Percentiles rank a stretch among this genome's conserved stretches.
Evolutionary conservation across 2,888 invertebrate genomes (phyloP).

Genomic region (Invenusta paracnida): DNA sequence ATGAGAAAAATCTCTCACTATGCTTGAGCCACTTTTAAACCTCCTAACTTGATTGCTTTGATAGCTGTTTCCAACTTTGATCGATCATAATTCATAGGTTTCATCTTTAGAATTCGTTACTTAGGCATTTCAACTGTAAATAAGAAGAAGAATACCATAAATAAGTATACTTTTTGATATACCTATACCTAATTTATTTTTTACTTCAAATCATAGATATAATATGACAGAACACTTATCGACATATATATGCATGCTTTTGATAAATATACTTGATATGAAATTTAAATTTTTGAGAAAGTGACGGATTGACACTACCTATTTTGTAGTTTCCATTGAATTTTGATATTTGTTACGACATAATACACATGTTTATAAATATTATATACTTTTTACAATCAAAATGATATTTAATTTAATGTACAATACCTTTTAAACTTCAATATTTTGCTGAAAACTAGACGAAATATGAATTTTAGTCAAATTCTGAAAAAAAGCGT

Average conservation of each 20-base stretch:
- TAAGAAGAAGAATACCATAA: neutral
- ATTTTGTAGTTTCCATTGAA: neutral
- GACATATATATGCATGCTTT: no score
- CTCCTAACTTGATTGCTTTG: neutral
- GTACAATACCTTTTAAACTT: neutral
- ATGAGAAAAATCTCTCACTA: no score
- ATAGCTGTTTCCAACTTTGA: neutral
- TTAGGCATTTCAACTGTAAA: neutral
- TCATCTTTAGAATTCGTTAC: neutral
- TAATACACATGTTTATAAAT: neutral
- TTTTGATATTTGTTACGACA: neutral
- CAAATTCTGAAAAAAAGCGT: neutral
- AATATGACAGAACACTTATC: no score
- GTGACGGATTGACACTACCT: neutral
- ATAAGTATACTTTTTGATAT: neutral
- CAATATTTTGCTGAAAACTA: neutral
- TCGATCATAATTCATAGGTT: neutral
- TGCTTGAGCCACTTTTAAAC: neutral
- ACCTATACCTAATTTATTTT: neutral
- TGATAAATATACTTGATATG: neutral
- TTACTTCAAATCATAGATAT: neutral
- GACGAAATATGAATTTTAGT: neutral
- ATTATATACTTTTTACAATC: neutral
- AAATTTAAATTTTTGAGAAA: neutral
- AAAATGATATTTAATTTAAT: neutral